Conservation (phyloP, 2,888 invertebrate species). For the Brachycybe producta region DNA sequence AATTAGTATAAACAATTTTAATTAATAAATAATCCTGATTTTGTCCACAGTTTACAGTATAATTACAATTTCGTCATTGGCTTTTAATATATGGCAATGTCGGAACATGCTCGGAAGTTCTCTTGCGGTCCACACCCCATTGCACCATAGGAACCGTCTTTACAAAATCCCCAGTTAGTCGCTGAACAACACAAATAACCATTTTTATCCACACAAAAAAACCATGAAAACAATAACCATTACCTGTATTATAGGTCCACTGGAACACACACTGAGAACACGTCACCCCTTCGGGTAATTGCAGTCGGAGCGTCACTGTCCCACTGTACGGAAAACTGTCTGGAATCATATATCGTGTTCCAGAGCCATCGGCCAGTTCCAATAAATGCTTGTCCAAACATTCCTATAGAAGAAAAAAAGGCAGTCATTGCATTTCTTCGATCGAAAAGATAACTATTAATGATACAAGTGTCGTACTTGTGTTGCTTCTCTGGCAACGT, state of each 20-base stretch:
- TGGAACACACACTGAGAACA: conserved; percentile 34
- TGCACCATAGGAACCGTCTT: not conserved
- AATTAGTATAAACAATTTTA: too few species aligned
- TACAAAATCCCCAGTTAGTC: too few species aligned
- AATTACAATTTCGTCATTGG: too few species aligned
- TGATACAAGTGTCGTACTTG: conserved; percentile 2
- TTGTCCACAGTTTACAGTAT: too few species aligned
- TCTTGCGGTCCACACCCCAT: not conserved
- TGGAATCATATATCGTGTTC: conserved; percentile 19
- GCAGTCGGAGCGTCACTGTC: too few species aligned
- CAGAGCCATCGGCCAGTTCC: conserved; percentile 27
- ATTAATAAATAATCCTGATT: too few species aligned
- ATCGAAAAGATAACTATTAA: not conserved
- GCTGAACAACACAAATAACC: too few species aligned
- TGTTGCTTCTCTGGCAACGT: conserved; percentile 6
- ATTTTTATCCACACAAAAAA: too few species aligned
- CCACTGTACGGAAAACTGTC: not conserved
- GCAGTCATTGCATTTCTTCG: not conserved
- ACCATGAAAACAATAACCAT: not conserved
- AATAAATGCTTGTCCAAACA: conserved; percentile 31
- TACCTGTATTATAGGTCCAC: conserved; percentile 35
- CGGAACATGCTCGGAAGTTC: too few species aligned
- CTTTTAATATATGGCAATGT: too few species aligned
- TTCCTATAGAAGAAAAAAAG: conserved; percentile 12
- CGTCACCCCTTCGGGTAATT: conserved; percentile 28